Conservation (phyloP, 2,797 vertebrate species). For the Podarcis siculus region DNA sequence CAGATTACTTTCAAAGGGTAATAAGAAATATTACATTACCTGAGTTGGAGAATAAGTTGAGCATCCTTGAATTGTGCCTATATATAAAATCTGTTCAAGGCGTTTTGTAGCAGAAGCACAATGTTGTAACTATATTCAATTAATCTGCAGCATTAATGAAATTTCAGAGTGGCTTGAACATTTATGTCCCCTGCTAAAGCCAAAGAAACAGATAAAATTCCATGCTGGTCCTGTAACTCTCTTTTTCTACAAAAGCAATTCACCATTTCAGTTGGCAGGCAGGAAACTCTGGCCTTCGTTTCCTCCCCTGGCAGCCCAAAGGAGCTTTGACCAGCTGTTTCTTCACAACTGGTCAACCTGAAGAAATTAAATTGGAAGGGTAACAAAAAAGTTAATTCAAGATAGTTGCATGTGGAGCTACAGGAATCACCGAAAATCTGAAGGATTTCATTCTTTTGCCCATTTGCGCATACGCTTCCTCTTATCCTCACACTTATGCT, state of each 20-base stretch:
- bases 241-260: slow-evolving; percentile 7
- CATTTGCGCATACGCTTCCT: slow-evolving; percentile 29
- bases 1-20: slow-evolving; percentile 52
- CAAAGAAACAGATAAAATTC: not conserved
- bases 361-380: slow-evolving; percentile 37
- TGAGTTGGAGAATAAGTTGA: slow-evolving; percentile 53
- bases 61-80: slow-evolving; percentile 46
- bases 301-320: not conserved
- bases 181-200: not conserved
- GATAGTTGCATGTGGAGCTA: slow-evolving; percentile 24
- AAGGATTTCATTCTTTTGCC: slow-evolving; percentile 45
- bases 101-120: slow-evolving; percentile 17
- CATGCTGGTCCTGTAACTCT: not conserved
- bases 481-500: slow-evolving; percentile 32
- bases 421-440: slow-evolving; percentile 17
- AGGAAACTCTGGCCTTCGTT: not conserved
- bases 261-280: not conserved
- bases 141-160: slow-evolving; percentile 18
- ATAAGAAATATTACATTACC: slow-evolving; percentile 59
- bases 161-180: not conserved
- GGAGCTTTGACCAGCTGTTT: slow-evolving; percentile 1
- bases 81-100: slow-evolving; percentile 23
- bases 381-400: slow-evolving; percentile 34
- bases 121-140: not conserved
- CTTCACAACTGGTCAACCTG: slow-evolving; percentile 27